Evolutionary conservation across 2,113 vertebrate species (phyloP).

Genomic region (Pelvicachromis taeniatus): DNA sequence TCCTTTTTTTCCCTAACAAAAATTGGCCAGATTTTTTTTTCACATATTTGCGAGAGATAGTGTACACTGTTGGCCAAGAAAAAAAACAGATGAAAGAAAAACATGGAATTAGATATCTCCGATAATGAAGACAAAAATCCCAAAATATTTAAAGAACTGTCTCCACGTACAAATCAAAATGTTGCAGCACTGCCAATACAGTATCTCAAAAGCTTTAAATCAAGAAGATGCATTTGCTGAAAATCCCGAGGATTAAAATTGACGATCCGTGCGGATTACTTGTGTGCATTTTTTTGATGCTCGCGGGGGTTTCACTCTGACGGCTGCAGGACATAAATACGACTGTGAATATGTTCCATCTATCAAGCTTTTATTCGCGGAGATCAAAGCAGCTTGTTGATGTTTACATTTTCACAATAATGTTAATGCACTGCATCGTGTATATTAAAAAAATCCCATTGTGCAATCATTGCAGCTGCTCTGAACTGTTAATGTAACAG

Average conservation of each 20-base stretch:
- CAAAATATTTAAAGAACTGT: constrained; percentile 62
- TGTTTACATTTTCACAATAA: constrained; percentile 20
- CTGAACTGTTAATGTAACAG: not conserved
- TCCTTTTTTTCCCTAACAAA: constrained; percentile 43
- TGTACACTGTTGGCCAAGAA: not conserved
- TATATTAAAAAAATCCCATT: not conserved
- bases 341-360: not conserved
- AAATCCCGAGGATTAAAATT: constrained; percentile 26
- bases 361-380: constrained; percentile 1
- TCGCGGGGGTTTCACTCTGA: not conserved
- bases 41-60: not conserved
- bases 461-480: not conserved
- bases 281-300: not conserved
- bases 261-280: constrained; percentile 34
- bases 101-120: constrained; percentile 17
- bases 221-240: constrained; percentile 24
- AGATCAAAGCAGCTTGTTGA: constrained; percentile 48
- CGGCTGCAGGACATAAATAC: not conserved
- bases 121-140: constrained; percentile 60
- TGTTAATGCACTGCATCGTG: not conserved
- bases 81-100: constrained; percentile 6
- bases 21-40: not conserved
- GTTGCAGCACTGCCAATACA: constrained; percentile 21
- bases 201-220: constrained; percentile 40
- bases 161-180: constrained; percentile 44